Percentiles rank a stretch among this genome's conserved stretches.
Evolutionary conservation across 2,113 vertebrate species (phyloP).

Genomic region (Hippocampus mohnikei): DNA sequence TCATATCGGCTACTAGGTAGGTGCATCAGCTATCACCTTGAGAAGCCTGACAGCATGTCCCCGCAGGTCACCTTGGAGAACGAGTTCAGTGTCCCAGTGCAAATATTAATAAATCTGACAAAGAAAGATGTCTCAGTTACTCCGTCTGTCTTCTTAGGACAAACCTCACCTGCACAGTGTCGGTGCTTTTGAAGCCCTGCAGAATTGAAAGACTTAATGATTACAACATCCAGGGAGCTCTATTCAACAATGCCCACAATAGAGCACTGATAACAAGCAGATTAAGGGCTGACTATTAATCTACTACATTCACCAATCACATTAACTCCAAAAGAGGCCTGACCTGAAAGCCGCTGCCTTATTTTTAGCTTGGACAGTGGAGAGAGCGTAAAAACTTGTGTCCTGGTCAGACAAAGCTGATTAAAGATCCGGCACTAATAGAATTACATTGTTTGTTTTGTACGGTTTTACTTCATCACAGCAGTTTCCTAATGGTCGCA

Average conservation of each 20-base stretch:
- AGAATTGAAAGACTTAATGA: conserved; percentile 40
- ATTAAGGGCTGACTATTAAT: conserved; percentile 45
- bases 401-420: conserved; percentile 6
- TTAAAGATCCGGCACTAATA: conserved; percentile 11
- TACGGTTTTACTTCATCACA: background rate
- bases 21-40: conserved; percentile 52
- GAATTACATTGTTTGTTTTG: conserved; percentile 3
- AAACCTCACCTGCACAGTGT: conserved; percentile 18
- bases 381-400: background rate
- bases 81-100: conserved; percentile 42
- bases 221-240: conserved; percentile 31
- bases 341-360: conserved; percentile 9
- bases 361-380: conserved; percentile 5
- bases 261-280: conserved; percentile 39
- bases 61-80: conserved; percentile 59
- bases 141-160: conserved; percentile 25
- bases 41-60: conserved; percentile 42
- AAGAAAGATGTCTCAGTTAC: conserved; percentile 61
- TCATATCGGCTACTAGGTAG: conserved; percentile 31
- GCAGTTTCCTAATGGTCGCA: background rate
- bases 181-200: conserved; percentile 28
- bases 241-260: conserved; percentile 20
- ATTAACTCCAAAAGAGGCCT: conserved; percentile 23
- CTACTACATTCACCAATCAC: conserved; percentile 32
- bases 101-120: conserved; percentile 51